A percentile compares a stretch with the other conserved stretches of the same genome.
Evolutionary conservation across 2,888 invertebrate species (phyloP).

Genomic region (Amitus sp.): DNA sequence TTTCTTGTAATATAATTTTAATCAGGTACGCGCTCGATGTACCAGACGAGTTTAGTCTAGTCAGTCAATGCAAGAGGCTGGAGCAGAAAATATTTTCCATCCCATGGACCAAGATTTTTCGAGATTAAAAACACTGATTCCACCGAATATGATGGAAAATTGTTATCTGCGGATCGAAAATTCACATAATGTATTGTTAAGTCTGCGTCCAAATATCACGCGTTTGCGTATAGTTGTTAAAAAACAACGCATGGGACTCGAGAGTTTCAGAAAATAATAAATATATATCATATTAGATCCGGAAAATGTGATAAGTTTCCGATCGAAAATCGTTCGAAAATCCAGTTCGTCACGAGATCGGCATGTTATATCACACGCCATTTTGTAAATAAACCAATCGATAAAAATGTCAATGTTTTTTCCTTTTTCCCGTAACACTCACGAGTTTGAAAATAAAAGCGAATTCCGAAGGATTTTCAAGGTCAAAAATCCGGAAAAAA

Average conservation of each 20-base stretch:
- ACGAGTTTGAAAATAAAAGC: too few species aligned
- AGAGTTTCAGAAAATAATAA: not conserved
- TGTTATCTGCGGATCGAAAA: not conserved
- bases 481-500: too few species aligned
- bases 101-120: slow-evolving; percentile 20
- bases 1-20: slow-evolving; percentile 16
- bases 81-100: slow-evolving; percentile 25
- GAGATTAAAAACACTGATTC: slow-evolving; percentile 12
- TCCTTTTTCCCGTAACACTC: not conserved
- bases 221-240: too few species aligned
- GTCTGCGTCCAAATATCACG: not conserved
- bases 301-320: slow-evolving; percentile 43
- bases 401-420: not conserved
- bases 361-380: slow-evolving; percentile 8
- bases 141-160: slow-evolving; percentile 5
- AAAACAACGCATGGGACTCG: not conserved
- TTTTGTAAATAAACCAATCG: slow-evolving; percentile 10
- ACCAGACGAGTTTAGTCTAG: slow-evolving; percentile 29
- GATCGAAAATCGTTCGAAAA: slow-evolving; percentile 41
- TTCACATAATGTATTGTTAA: too few species aligned
- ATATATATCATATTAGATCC: slow-evolving; percentile 18
- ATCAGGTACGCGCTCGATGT: slow-evolving; percentile 20
- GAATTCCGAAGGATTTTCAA: too few species aligned
- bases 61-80: slow-evolving; percentile 24
- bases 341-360: slow-evolving; percentile 54